Percentiles rank a stretch among this genome's conserved stretches.
Conservation (phyloP, 1,140 invertebrate genomes). For the Halyomorpha halys region DNA sequence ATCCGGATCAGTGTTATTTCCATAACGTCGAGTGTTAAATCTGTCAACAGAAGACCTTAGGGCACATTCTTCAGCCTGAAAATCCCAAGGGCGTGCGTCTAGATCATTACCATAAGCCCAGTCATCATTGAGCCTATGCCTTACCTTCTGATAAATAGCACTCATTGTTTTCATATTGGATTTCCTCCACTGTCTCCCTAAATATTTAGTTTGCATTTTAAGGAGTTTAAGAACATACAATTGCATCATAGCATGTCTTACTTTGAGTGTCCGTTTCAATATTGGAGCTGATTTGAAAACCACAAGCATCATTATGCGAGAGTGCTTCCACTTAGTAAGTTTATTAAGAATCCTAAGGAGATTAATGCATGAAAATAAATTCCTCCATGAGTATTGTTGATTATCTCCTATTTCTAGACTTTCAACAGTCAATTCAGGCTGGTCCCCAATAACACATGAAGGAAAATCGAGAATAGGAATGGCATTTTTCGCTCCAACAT, state of each 20-base stretch:
- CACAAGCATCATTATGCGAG: constrained; percentile 98
- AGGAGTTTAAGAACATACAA: constrained; percentile 94
- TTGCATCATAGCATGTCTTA: constrained; percentile 94
- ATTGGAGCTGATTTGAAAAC: constrained; percentile 99
- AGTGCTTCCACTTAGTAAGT: constrained; percentile 98
- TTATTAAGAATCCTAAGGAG: constrained; percentile 94
- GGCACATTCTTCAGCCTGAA: constrained; percentile 95
- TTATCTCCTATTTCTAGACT: constrained; percentile 83
- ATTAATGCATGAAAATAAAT: constrained; percentile 98
- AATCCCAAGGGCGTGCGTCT: constrained; percentile 96
- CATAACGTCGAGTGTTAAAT: constrained; percentile 88
- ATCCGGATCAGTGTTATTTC: constrained; percentile 45
- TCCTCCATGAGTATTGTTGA: constrained; percentile 88
- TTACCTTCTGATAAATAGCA: constrained; percentile 95
- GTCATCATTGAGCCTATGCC: constrained; percentile 92
- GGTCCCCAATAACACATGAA: constrained; percentile 89
- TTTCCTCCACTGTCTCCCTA: constrained; percentile 97
- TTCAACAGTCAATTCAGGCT: constrained; percentile 86
- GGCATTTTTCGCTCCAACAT: constrained; percentile 89
- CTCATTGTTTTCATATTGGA: constrained; percentile 99
- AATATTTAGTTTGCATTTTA: constrained; percentile 99
- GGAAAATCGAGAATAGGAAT: constrained; percentile 94
- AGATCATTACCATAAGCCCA: constrained; percentile 99
- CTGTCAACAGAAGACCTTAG: constrained; percentile 85
- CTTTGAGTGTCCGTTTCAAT: constrained; percentile 89